Percentiles rank a stretch among this genome's conserved stretches.
Evolutionary conservation across 2,797 vertebrate genomes (phyloP).

Genomic region (Hyperoplus lanceolatus): DNA sequence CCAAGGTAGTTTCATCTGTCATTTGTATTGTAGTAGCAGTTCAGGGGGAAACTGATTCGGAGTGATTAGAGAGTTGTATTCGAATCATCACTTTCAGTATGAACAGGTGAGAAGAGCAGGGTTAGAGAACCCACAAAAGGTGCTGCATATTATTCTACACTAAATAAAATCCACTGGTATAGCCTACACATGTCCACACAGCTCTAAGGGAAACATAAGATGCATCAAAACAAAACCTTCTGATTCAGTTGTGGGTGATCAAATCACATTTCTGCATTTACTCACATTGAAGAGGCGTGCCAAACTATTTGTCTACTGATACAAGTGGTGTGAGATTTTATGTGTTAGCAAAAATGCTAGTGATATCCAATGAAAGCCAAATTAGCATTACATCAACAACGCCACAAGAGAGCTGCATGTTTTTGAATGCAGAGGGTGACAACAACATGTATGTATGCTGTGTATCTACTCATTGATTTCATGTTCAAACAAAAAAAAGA

Average conservation of each 20-base stretch:
- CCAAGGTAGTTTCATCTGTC: constrained; percentile 3
- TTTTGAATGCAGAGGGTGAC: not conserved
- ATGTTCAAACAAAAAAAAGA: not conserved
- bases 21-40: constrained; percentile 23
- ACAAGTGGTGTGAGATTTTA: not conserved
- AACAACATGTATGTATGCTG: not conserved
- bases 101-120: constrained; percentile 16
- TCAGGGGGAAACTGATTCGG: constrained; percentile 22
- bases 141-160: no score
- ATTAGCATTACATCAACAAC: not conserved
- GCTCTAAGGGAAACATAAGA: not conserved
- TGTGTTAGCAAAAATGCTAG: constrained; percentile 6
- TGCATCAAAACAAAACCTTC: not conserved
- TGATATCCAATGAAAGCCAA: not conserved
- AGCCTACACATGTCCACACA: no score
- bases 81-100: constrained; percentile 7
- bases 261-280: no score
- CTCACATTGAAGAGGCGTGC: no score
- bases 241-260: not conserved
- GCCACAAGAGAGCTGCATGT: not conserved
- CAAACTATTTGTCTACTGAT: no score
- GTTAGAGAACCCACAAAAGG: constrained; percentile 11
- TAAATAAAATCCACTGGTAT: not conserved
- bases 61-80: constrained; percentile 45
- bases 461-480: not conserved